Base-by-base conservation (phyloP, 2,113 vertebrate species). In the Stigmatopora nigra region DNA sequence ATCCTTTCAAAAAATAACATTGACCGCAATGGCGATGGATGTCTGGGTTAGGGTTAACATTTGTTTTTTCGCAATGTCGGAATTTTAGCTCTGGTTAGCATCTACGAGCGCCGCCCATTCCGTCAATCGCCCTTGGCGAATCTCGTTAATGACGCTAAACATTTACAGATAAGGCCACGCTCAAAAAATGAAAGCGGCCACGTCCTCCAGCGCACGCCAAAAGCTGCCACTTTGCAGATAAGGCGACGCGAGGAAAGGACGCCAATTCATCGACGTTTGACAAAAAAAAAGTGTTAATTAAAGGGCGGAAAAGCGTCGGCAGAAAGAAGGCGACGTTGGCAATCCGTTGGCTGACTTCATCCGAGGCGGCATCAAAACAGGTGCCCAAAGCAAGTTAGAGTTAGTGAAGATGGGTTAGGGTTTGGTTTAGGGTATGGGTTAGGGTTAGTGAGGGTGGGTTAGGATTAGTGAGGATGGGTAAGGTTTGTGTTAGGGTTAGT, bases 81-180 rank as follows among this genome's bases (percentile, higher is more conserved):
- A 53, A 53, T 22, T 22, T n/a, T n/a, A 13, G 3, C 9, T 19
- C 51, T 22, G 19, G 51, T 53, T 53, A 22, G 3, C 19, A 4
- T 22, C 51, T 19, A 47, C 49, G 44, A 51, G 44, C 19, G 53
- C 52, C 13, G 78, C 72, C 75, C 67, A 83, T 82, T 82, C 77
- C 71, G 65, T 69, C 61, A 80, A 75, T 66, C 51, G 80, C 72
- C 76, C 68, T 72, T 62, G 55, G 69, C 79, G 78, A 72, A 84
- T 82, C 77, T 85, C 71, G 82, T 82, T 84, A 77, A 77, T 13
- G 19, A 53, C 72, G 68, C 76, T 63, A 73, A 73, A 82, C 77
- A 79, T 79, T 82, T 72, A 72, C 9, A 81, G 79, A 84, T 81
- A 86, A 88, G 70, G 66, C 49, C n/a, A 48, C 65, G 53, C 67